Evolutionary conservation across 2,888 invertebrate genomes (phyloP).

Genomic region (Argyresthia albistria): DNA sequence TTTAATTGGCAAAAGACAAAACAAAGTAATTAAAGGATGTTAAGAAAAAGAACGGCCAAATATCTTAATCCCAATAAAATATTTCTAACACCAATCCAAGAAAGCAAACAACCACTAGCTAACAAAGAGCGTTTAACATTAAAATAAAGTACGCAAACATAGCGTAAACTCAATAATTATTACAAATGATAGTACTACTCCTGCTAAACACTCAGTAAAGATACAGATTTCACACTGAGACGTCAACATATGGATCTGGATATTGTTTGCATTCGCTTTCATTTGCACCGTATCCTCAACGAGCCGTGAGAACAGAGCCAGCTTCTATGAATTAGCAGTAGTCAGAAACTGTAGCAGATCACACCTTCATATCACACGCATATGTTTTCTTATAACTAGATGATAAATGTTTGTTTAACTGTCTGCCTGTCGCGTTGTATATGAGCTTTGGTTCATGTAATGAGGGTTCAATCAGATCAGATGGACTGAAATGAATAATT

Average conservation of each 20-base stretch:
- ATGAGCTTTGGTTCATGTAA: not conserved
- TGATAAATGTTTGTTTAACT: slow-evolving; percentile 5
- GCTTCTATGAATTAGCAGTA: slow-evolving; percentile 52
- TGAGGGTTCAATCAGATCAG: not conserved
- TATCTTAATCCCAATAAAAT: not conserved
- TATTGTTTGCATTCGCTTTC: slow-evolving; percentile 44
- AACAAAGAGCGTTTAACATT: slow-evolving; percentile 41
- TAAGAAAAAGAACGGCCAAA: not conserved
- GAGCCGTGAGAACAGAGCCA: slow-evolving; percentile 35
- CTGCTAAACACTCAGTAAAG: slow-evolving; percentile 71
- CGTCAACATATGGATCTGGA: slow-evolving; percentile 72
- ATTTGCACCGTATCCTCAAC: slow-evolving; percentile 49
- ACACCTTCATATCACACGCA: slow-evolving; percentile 39
- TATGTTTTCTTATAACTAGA: slow-evolving; percentile 6
- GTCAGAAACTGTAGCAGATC: slow-evolving; percentile 47
- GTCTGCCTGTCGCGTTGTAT: not conserved
- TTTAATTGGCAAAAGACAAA: too few relatives aligned
- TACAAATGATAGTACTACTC: slow-evolving; percentile 67
- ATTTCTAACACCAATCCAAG: not conserved
- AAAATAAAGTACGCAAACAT: slow-evolving; percentile 54
- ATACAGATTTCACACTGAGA: slow-evolving; percentile 70
- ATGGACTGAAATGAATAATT: not conserved
- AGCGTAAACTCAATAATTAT: slow-evolving; percentile 69
- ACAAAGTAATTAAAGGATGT: too few relatives aligned
- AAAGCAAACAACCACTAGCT: slow-evolving; percentile 21